These are phyloP conservation scores for Cylas formicarius DNA, from an alignment of 1,140 invertebrate genomes.

Conservation along the genomic window DNA sequence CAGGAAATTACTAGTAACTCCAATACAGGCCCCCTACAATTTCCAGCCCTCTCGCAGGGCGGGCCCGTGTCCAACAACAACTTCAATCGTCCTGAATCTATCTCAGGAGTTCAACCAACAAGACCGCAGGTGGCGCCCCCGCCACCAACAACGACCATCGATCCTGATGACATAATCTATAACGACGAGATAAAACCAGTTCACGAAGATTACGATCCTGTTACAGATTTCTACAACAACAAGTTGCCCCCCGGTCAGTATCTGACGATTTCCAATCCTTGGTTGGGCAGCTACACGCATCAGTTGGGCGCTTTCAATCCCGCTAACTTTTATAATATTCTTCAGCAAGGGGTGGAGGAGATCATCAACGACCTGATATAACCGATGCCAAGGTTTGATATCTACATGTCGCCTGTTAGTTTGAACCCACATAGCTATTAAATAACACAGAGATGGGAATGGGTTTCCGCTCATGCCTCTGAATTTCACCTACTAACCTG, in stretches of 20 bases:
- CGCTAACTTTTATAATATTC: slow-evolving; percentile 16
- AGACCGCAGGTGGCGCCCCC: not conserved
- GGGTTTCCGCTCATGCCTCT: too few species aligned
- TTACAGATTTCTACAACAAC: slow-evolving; percentile 21
- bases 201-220: slow-evolving; percentile 22
- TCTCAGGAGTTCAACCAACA: too few species aligned
- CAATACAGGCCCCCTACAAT: slow-evolving; percentile 8
- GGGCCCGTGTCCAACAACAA: too few species aligned
- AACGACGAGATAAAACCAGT: slow-evolving; percentile 23
- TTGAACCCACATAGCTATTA: too few species aligned
- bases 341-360: slow-evolving; percentile 12
- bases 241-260: slow-evolving; percentile 20
- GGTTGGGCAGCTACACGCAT: slow-evolving; percentile 15
- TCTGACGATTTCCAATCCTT: slow-evolving; percentile 17
- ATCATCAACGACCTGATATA: slow-evolving; percentile 1
- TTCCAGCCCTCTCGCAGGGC: slow-evolving; percentile 12
- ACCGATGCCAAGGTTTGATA: too few species aligned
- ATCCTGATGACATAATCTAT: slow-evolving; percentile 22
- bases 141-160: slow-evolving; percentile 8
- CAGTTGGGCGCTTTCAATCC: slow-evolving; percentile 19
- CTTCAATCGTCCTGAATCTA: too few species aligned
- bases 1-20: too few species aligned
- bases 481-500: too few species aligned
- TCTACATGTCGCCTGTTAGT: too few species aligned
- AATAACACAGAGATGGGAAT: too few species aligned